Base-by-base conservation (phyloP, 1,140 invertebrate genomes). In the Psix sp. region DNA sequence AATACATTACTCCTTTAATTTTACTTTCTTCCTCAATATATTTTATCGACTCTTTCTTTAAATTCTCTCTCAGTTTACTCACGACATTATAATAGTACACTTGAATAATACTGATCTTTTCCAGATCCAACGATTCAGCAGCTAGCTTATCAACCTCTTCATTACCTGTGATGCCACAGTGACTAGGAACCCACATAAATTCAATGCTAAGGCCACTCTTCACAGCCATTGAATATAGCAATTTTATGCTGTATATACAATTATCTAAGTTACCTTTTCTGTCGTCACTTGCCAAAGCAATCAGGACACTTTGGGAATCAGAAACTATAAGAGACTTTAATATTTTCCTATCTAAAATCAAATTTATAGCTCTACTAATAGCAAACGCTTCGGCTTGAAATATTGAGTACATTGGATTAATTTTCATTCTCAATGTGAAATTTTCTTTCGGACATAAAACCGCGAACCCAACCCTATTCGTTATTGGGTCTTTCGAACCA, bases 311-410 rank as follows among this genome's bases (percentile, higher is more conserved):
- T 20, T 10, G 5, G 7, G 16, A 18, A 33, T 33, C 29, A 3
- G 29, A 6, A 2, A 38, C 35, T 3, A 38, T 38, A 3, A 38
- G 4, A 4, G 15, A 14, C 10, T 16, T 38, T 14, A 14, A 1
- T 1, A 38, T 4, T 2, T 38, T 16, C 4, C 15, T 15, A 5
- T 38, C 35, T 15, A 16, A 5, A 3, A 16, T 10, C n/a, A 33
- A 11, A 33, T 31, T 33, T 4, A 33, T 17, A 17, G 29, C 45
- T 7, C 45, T 33, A 7, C 2, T 17, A n/a, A 48, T 48, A 1
- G 45, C 45, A n/a, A 48, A 48, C 14, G 45, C 45, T 17, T 48
- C 45, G 4, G 45, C 45, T n/a, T 48, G 45, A 35, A 33, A 48
- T 3, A 48, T 33, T 1, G 42, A 48, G n/a, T 14, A 48, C 16